phyloP scores from a whole-genome alignment of 64 coral and sea anemone genomes.

The Actinia tenebrosa region DNA sequence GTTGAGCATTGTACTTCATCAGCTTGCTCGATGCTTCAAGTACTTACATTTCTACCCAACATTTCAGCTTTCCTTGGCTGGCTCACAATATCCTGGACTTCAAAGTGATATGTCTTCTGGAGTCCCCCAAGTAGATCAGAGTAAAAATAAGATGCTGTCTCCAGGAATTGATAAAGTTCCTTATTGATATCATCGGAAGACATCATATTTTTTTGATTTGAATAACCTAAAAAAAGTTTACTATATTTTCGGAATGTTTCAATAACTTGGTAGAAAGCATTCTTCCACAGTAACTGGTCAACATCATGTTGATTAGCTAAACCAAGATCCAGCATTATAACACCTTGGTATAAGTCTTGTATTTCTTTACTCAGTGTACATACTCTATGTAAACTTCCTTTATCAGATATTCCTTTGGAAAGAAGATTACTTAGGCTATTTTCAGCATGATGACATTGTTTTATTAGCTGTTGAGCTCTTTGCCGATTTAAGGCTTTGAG shows the following conservation, averaged over 20 bases:
- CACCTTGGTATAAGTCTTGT: constrained; percentile 74
- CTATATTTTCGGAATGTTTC: constrained; percentile 74
- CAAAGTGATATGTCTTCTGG: constrained; percentile 58
- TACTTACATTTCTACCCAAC: constrained; percentile 76
- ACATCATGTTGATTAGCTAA: constrained; percentile 69
- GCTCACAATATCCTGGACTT: constrained; percentile 47
- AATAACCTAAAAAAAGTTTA: constrained; percentile 53
- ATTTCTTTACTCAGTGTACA: constrained; percentile 66
- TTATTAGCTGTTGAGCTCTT: constrained; percentile 67
- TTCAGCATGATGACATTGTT: constrained; percentile 44
- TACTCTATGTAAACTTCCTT: constrained; percentile 47
- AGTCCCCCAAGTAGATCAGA: constrained; percentile 52
- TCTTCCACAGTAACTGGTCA: constrained; percentile 83
- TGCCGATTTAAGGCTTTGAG: constrained; percentile 60
- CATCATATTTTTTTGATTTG: constrained; percentile 39
- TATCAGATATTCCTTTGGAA: constrained; percentile 40
- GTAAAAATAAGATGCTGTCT: constrained; percentile 55
- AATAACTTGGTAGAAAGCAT: constrained; percentile 94
- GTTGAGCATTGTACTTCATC: no score
- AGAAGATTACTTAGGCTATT: constrained; percentile 57
- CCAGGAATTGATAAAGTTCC: constrained; percentile 53
- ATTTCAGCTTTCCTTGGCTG: constrained; percentile 69
- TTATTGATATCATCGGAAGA: constrained; percentile 45
- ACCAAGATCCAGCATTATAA: constrained; percentile 76
- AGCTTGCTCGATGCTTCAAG: neutral